Evolutionary conservation across 1,140 invertebrate genomes (phyloP).

Genomic region (Diorhabda elongata): DNA sequence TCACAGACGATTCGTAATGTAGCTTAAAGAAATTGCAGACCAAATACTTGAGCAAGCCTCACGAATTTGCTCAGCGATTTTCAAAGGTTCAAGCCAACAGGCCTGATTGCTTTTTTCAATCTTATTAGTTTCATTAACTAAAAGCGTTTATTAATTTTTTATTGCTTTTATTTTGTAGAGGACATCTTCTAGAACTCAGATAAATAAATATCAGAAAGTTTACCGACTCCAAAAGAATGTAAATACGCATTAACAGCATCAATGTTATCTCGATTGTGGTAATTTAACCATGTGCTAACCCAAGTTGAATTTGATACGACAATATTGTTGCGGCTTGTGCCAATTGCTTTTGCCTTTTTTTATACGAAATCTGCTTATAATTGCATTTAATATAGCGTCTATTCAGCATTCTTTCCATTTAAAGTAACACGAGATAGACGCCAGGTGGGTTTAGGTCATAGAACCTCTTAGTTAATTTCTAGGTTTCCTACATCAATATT

Average conservation of each 20-base stretch:
- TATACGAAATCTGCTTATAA: not conserved
- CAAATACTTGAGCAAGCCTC: too few relatives aligned
- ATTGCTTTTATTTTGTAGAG: too few relatives aligned
- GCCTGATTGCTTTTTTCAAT: too few relatives aligned
- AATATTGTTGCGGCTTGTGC: conserved; percentile 9
- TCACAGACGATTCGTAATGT: too few relatives aligned
- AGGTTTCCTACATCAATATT: too few relatives aligned
- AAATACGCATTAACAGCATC: conserved; percentile 3
- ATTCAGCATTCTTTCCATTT: not conserved
- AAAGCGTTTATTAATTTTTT: too few relatives aligned
- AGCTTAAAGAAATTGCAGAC: too few relatives aligned
- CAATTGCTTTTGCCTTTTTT: not conserved
- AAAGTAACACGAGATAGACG: not conserved
- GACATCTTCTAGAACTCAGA: too few relatives aligned
- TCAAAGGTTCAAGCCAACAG: too few relatives aligned
- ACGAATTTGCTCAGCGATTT: too few relatives aligned
- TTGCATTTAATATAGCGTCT: not conserved
- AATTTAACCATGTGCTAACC: conserved; percentile 10
- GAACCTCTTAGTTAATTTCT: not conserved
- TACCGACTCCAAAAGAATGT: not conserved
- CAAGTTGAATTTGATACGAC: conserved; percentile 9
- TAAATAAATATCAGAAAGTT: too few relatives aligned
- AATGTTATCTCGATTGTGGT: conserved; percentile 8
- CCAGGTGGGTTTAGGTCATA: conserved; percentile 12
- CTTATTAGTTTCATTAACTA: too few relatives aligned